Percentiles rank a stretch among this genome's conserved stretches.
phyloP scores from a whole-genome alignment of 2,888 invertebrate species.

The Lissocephala sabroskyi region DNA sequence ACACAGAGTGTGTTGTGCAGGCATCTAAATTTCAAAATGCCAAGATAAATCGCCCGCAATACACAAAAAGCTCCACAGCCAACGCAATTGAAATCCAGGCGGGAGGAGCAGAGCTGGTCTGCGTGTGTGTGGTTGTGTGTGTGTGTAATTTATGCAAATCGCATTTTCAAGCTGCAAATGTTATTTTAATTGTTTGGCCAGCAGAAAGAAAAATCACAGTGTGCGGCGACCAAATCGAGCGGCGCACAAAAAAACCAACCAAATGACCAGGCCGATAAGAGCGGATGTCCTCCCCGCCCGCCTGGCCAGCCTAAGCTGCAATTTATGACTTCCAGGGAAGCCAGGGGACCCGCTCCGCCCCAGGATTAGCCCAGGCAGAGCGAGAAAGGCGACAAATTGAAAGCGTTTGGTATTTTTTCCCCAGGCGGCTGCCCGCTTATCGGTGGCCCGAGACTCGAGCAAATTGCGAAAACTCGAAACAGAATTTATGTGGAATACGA shows the following conservation, averaged over 20 bases:
- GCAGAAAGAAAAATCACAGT: slow-evolving; percentile 5
- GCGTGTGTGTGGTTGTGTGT: slow-evolving; percentile 1
- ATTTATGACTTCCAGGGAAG: slow-evolving; percentile 23
- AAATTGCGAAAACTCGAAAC: slow-evolving; percentile 28
- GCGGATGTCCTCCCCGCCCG: background rate
- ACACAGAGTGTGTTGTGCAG: no score
- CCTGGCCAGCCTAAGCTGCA: slow-evolving; percentile 11
- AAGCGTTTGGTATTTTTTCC: slow-evolving; percentile 21
- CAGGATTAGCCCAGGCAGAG: slow-evolving; percentile 4
- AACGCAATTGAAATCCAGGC: background rate
- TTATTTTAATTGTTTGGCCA: slow-evolving; percentile 44
- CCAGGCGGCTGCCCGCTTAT: background rate
- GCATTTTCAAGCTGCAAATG: slow-evolving; percentile 33
- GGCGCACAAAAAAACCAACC: slow-evolving; percentile 1
- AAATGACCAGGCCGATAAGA: slow-evolving; percentile 1
- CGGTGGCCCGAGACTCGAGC: slow-evolving; percentile 15
- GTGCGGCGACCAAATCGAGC: no score
- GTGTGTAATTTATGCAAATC: slow-evolving; percentile 35
- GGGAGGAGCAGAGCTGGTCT: background rate
- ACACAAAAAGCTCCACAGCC: background rate
- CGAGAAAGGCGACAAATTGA: slow-evolving; percentile 24
- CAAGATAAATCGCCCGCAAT: slow-evolving; percentile 26
- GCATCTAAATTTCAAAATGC: slow-evolving; percentile 2
- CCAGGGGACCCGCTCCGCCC: background rate
- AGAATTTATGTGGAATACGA: slow-evolving; percentile 25